phyloP scores from a whole-genome alignment of 2,888 invertebrate genomes.

The Aricia artaxerxes region DNA sequence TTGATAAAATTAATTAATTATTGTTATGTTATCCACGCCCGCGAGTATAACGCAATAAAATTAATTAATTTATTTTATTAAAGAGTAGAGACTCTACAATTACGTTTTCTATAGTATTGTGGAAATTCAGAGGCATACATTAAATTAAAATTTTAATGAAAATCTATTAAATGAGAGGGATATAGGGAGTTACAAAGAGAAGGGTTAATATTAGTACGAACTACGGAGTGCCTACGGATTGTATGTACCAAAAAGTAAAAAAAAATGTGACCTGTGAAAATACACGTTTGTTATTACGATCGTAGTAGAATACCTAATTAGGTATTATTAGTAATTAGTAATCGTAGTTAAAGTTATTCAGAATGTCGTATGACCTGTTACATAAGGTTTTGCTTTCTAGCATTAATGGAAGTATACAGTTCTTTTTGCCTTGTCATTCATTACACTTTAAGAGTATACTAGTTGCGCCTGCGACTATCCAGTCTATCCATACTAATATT shows the following conservation, averaged over 20 bases:
- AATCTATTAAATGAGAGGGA: too few relatives aligned
- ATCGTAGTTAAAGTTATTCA: not conserved
- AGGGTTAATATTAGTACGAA: too few relatives aligned
- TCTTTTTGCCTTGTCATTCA: not conserved
- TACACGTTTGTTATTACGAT: too few relatives aligned
- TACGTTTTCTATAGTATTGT: not conserved
- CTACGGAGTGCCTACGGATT: too few relatives aligned
- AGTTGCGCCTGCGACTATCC: too few relatives aligned
- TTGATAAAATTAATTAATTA: not conserved
- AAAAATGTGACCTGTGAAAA: too few relatives aligned
- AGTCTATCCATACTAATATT: too few relatives aligned
- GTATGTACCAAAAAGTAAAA: too few relatives aligned
- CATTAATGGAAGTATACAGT: not conserved
- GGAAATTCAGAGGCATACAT: not conserved
- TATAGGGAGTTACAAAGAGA: too few relatives aligned
- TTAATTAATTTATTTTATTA: conserved; percentile 7
- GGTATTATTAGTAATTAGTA: not conserved
- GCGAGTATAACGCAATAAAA: not conserved
- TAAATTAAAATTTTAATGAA: too few relatives aligned
- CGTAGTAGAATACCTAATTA: conserved; percentile 4
- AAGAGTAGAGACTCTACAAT: not conserved
- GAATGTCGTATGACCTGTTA: conserved; percentile 3
- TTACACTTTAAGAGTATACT: too few relatives aligned
- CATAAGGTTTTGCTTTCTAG: not conserved
- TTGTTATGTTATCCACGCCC: not conserved